Percentiles rank a stretch among this genome's conserved stretches.
Evolutionary conservation across 1,140 invertebrate species (phyloP).

Genomic region (Fopius arisanus): DNA sequence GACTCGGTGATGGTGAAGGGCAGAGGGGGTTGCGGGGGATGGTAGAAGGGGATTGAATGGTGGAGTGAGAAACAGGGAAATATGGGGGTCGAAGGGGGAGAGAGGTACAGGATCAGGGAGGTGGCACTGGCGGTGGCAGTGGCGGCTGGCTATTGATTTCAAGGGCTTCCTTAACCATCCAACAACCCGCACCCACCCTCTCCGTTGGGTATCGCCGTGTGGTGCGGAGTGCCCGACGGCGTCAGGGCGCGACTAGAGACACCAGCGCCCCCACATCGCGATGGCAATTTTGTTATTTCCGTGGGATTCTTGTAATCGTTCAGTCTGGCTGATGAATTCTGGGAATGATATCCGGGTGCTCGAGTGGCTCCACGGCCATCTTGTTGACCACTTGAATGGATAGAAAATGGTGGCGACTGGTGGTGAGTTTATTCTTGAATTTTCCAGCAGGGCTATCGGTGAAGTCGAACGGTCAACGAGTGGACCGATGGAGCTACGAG

Average conservation of each 20-base stretch:
- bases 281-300: not conserved
- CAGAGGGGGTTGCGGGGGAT: not conserved
- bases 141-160: slow-evolving; percentile 65
- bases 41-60: not conserved
- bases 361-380: not conserved
- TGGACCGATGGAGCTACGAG: too few relatives aligned
- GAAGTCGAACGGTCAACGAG: too few relatives aligned
- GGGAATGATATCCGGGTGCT: too few relatives aligned
- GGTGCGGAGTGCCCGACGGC: slow-evolving; percentile 7
- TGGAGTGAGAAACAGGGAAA: not conserved
- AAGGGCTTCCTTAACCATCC: slow-evolving; percentile 62
- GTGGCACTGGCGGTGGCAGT: slow-evolving; percentile 50
- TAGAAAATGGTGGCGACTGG: too few relatives aligned
- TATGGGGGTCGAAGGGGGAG: slow-evolving; percentile 25
- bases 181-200: slow-evolving; percentile 36
- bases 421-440: too few relatives aligned
- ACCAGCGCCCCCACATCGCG: slow-evolving; percentile 37
- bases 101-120: slow-evolving; percentile 30
- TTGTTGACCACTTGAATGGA: too few relatives aligned
- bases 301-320: too few relatives aligned
- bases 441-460: too few relatives aligned
- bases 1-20: not conserved
- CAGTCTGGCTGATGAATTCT: too few relatives aligned
- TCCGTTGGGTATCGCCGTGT: slow-evolving; percentile 49
- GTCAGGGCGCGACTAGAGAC: slow-evolving; percentile 24